phyloP scores from a whole-genome alignment of 1,140 invertebrate species.

The Brachionus koreanus region DNA sequence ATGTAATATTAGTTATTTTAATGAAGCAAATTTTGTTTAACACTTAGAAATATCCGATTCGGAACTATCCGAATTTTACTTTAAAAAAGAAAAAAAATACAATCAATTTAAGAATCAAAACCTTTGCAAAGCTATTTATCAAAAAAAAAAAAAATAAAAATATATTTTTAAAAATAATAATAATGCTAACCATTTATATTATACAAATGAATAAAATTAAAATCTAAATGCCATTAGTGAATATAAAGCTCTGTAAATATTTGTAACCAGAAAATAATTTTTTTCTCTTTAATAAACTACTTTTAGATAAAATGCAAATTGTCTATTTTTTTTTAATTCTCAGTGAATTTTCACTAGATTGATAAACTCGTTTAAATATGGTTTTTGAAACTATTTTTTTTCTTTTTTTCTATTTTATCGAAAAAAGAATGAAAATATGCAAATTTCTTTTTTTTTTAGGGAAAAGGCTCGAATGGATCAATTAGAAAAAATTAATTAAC shows the following conservation, averaged over 20 bases:
- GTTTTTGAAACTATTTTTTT: neutral
- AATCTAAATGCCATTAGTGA: slow-evolving; percentile 1
- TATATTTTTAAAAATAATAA: neutral
- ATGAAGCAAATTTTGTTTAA: neutral
- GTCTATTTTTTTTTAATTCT: neutral
- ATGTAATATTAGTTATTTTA: neutral
- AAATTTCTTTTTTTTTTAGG: neutral
- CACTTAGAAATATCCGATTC: neutral
- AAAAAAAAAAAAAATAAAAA: neutral
- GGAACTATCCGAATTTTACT: neutral
- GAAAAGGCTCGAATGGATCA: slow-evolving; percentile 6
- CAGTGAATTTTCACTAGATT: slow-evolving; percentile 19
- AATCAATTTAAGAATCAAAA: neutral
- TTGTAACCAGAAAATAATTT: neutral
- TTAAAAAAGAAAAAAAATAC: neutral
- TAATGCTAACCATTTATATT: neutral
- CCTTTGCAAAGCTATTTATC: neutral
- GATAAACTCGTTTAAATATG: slow-evolving; percentile 10
- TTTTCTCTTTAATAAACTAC: neutral
- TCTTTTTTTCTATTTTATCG: neutral
- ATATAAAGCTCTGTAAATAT: slow-evolving; percentile 10
- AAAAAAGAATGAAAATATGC: slow-evolving; percentile 16
- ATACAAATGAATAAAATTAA: neutral
- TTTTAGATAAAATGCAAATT: slow-evolving; percentile 15
- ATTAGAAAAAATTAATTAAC: slow-evolving; percentile 37